phyloP scores from a whole-genome alignment of 2,113 vertebrate species.

The Pterocles orientalis region DNA sequence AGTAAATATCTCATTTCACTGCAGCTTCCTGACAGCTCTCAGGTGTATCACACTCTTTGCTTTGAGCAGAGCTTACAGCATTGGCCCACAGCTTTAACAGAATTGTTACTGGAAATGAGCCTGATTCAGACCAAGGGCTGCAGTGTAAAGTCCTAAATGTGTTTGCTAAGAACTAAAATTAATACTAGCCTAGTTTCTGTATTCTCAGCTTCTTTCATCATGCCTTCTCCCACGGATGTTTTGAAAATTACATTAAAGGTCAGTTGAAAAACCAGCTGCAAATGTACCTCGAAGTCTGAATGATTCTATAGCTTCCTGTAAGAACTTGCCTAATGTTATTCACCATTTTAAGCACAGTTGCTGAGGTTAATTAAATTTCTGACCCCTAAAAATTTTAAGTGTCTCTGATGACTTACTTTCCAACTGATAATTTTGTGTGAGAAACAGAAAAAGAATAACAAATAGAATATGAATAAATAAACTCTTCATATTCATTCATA shows the following conservation, averaged over 20 bases:
- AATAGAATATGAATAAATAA: constrained; percentile 70
- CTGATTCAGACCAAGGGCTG: background rate
- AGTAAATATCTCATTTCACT: background rate
- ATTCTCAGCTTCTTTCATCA: background rate
- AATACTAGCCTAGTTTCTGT: background rate
- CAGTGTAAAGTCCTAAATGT: background rate
- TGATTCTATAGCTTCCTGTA: constrained; percentile 10
- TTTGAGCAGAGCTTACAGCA: background rate
- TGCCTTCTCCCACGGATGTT: background rate
- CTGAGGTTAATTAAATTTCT: constrained; percentile 80
- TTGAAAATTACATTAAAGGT: constrained; percentile 59
- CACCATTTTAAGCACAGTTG: constrained; percentile 66
- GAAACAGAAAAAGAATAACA: constrained; percentile 74
- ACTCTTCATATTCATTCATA: constrained; percentile 56
- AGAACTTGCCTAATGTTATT: constrained; percentile 48
- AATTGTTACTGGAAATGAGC: background rate
- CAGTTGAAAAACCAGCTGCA: constrained; percentile 2
- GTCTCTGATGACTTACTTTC: constrained; percentile 74
- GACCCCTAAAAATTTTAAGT: constrained; percentile 74
- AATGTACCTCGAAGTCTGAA: constrained; percentile 6
- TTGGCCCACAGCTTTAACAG: background rate
- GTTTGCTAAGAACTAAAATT: background rate
- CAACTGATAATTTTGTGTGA: constrained; percentile 70
- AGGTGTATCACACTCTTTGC: background rate
- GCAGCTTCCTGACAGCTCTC: background rate